Conservation (phyloP, 2,113 vertebrate genomes). For the Eretmochelys imbricata region DNA sequence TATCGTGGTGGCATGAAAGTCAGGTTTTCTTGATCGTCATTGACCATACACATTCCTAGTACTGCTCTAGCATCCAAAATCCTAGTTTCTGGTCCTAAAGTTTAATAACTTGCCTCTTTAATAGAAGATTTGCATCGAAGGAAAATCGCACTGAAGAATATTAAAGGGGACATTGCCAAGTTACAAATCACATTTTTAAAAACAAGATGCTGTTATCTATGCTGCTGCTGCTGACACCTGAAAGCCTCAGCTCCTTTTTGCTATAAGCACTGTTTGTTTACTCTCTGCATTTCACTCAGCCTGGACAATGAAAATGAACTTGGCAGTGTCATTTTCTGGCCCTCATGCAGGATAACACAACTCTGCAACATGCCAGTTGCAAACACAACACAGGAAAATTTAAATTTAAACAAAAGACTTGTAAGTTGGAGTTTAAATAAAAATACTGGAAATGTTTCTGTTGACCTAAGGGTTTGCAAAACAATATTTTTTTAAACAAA, state of each 20-base stretch:
- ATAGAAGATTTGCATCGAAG: neutral
- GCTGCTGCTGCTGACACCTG: neutral
- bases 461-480: neutral
- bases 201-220: neutral
- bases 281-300: neutral
- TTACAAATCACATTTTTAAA: neutral
- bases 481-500: neutral
- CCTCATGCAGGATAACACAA: neutral
- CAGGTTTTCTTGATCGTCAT: fast-evolving
- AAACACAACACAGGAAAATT: neutral
- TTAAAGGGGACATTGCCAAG: neutral
- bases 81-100: neutral
- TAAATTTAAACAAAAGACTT: neutral
- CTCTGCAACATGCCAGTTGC: neutral
- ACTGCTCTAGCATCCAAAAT: neutral
- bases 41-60: neutral
- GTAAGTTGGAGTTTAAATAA: neutral
- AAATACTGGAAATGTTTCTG: neutral
- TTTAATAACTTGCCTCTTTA: neutral
- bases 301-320: neutral
- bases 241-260: neutral
- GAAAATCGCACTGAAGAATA: neutral
- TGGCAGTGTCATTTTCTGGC: neutral
- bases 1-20: neutral
- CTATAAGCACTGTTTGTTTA: neutral